A percentile compares a stretch with the other conserved stretches of the same genome.
Evolutionary conservation across 2,888 invertebrate species (phyloP).

Genomic region (Scaptodrosophila latifasciaeformis): DNA sequence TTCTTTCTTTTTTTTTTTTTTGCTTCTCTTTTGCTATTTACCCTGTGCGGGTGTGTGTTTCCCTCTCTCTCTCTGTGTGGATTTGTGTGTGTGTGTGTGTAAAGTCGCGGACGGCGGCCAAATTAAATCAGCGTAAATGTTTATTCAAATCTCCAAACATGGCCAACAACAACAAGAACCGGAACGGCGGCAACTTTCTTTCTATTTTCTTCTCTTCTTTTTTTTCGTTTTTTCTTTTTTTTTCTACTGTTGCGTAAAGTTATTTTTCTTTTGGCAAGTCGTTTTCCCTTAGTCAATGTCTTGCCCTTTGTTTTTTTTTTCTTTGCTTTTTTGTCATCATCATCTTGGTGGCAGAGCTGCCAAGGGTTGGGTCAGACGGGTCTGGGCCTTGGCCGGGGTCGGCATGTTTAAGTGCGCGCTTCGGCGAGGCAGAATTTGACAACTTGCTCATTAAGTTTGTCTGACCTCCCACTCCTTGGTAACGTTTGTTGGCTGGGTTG

Average conservation of each 20-base stretch:
- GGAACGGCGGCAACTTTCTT: slow-evolving; percentile 36
- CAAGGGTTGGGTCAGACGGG: too few species aligned
- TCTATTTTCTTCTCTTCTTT: slow-evolving; percentile 24
- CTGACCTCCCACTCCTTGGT: slow-evolving; percentile 49
- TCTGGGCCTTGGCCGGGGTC: slow-evolving; percentile 6
- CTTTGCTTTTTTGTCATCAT: slow-evolving; percentile 1
- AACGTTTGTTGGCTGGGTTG: slow-evolving; percentile 12
- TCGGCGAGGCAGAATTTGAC: slow-evolving; percentile 65
- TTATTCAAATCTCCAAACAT: slow-evolving; percentile 72
- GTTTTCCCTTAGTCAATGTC: too few species aligned
- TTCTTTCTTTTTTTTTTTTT: slow-evolving; percentile 18
- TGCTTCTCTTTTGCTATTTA: too few species aligned
- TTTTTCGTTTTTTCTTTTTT: slow-evolving; percentile 20
- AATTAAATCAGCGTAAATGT: slow-evolving; percentile 74
- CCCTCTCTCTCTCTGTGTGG: too few species aligned
- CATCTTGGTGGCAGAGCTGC: too few species aligned
- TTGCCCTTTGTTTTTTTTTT: slow-evolving; percentile 2
- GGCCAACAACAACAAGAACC: slow-evolving; percentile 42
- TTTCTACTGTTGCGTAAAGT: slow-evolving; percentile 46
- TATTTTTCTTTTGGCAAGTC: slow-evolving; percentile 43
- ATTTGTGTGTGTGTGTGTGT: too few species aligned
- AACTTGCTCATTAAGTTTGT: slow-evolving; percentile 73
- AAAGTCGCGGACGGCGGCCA: slow-evolving; percentile 28
- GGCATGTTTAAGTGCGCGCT: slow-evolving; percentile 65
- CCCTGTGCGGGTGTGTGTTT: too few species aligned